Conservation (phyloP, 2,113 vertebrate genomes). For the Nyctibius bracteatus region DNA sequence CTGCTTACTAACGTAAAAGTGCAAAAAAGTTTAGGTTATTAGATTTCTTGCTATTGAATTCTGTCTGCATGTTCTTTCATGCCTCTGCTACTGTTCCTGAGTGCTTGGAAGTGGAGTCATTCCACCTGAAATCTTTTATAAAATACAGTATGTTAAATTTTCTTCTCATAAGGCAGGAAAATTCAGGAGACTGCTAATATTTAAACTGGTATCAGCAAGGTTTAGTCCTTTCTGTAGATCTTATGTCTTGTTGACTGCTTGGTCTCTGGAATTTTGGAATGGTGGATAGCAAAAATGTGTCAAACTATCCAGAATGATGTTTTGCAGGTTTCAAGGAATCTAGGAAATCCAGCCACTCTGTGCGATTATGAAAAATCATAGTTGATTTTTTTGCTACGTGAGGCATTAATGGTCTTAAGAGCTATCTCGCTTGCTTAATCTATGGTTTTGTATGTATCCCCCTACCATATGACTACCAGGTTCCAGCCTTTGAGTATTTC, state of each 20-base stretch:
- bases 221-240: background rate
- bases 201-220: background rate
- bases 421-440: background rate
- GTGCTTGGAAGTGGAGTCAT: background rate
- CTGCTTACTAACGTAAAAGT: constrained; percentile 45
- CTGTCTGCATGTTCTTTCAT: background rate
- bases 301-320: background rate
- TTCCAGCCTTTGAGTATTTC: background rate
- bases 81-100: background rate
- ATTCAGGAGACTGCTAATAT: background rate
- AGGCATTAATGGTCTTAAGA: background rate
- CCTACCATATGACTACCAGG: background rate
- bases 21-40: background rate
- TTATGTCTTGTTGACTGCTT: background rate
- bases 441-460: background rate
- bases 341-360: background rate
- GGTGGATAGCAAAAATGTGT: background rate
- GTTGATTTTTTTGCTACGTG: background rate
- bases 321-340: background rate
- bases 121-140: background rate
- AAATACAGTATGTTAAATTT: background rate
- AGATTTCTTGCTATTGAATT: constrained; percentile 40
- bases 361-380: background rate
- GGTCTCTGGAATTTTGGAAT: background rate
- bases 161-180: background rate